Percentiles rank a stretch among this genome's conserved stretches.
phyloP scores from a whole-genome alignment of 2,113 vertebrate genomes.

The Micronycteris hirsuta region DNA sequence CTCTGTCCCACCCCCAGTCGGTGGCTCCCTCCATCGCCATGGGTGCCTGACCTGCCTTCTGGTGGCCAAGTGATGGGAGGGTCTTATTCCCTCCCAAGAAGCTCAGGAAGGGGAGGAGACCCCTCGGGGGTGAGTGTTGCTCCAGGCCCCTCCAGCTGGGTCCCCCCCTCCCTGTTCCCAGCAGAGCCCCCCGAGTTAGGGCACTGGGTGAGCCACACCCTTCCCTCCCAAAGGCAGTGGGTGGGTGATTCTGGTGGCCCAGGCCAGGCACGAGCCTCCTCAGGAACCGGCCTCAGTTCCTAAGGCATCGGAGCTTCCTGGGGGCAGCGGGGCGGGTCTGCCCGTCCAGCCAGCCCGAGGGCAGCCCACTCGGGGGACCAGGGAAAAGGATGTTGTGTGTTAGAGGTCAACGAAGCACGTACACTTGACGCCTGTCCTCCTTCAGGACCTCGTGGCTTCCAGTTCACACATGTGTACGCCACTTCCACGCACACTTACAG shows the following conservation, averaged over 20 bases:
- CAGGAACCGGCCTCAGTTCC: background rate
- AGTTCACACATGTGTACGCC: fast-evolving
- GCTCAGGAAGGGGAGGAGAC: background rate
- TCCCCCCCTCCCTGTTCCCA: too few species aligned
- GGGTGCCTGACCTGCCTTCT: too few species aligned
- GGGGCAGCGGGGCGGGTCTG: background rate
- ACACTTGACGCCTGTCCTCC: fast-evolving
- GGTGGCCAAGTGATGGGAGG: background rate
- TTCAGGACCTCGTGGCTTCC: fast-evolving
- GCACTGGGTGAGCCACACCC: fast-evolving
- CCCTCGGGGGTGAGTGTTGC: background rate
- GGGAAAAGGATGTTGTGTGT: fast-evolving
- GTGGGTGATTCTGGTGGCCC: background rate
- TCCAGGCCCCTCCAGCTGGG: too few species aligned
- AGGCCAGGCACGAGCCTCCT: background rate
- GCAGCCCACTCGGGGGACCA: too few species aligned
- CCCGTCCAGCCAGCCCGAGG: background rate
- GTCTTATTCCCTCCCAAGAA: background rate
- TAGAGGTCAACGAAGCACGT: fast-evolving
- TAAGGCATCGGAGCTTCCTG: background rate
- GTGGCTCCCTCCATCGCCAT: background rate
- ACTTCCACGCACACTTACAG: background rate
- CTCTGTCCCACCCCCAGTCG: fast-evolving
- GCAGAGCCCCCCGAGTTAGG: background rate
- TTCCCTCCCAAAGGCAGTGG: fast-evolving